Conservation (phyloP, 2,113 vertebrate species). For the Pavo muticus region DNA sequence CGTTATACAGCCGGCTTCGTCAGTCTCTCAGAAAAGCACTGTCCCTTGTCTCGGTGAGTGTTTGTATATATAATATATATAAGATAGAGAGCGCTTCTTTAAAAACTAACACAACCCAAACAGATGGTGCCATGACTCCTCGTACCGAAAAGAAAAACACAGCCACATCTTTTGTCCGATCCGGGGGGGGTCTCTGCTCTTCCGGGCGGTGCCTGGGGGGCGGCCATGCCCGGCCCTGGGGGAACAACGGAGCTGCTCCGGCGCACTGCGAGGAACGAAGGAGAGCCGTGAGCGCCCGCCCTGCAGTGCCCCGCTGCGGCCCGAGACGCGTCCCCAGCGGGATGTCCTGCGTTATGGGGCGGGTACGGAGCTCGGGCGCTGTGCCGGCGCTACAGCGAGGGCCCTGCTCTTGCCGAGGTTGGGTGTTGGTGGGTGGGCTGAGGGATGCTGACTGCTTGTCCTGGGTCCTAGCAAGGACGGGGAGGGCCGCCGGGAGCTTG, state of each 20-base stretch:
- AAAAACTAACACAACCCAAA: slow-evolving; percentile 70
- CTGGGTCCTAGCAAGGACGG: no score
- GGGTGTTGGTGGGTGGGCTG: background rate
- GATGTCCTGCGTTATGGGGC: background rate
- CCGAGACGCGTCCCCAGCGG: background rate
- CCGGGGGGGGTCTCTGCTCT: slow-evolving; percentile 26
- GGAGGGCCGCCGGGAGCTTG: background rate
- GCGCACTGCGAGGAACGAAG: background rate
- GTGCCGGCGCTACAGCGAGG: background rate
- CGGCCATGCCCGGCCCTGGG: background rate
- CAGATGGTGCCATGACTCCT: slow-evolving; percentile 70
- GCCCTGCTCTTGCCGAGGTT: background rate
- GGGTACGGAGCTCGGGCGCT: background rate
- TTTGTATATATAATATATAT: slow-evolving; percentile 81
- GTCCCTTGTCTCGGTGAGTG: slow-evolving; percentile 75
- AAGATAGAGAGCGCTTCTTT: slow-evolving; percentile 73
- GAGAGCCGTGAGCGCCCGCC: background rate
- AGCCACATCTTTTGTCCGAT: slow-evolving; percentile 45
- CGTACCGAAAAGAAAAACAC: slow-evolving; percentile 71
- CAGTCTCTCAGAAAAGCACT: slow-evolving; percentile 78
- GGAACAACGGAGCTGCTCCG: background rate
- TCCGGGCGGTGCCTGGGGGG: slow-evolving; percentile 22
- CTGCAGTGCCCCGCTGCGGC: no score
- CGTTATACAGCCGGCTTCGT: slow-evolving; percentile 76
- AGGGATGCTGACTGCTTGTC: background rate